Base-by-base conservation (phyloP, 2,113 vertebrate species). In the Pterocles burchelli region DNA sequence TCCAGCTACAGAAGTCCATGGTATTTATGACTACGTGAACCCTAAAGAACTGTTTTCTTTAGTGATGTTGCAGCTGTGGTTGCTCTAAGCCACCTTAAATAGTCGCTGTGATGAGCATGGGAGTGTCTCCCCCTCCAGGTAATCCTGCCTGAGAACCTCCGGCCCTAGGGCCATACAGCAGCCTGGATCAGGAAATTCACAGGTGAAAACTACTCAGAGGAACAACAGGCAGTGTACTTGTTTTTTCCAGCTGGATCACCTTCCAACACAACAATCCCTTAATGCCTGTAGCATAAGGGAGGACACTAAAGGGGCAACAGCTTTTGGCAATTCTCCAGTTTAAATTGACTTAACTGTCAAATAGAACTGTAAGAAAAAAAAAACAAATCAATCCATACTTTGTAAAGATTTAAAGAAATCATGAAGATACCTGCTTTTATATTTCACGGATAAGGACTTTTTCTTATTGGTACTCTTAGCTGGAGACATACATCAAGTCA, bases 241-340 rank as follows among this genome's bases (percentile, higher is more conserved):
- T 38, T 57, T 46, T 19, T 80, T 31, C 25, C 57, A 59, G 43
- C 33, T 13, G 14, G 20, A 80, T 48, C 55, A 70, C 55, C 24
- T 58, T 62, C 43, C 58, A 63, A 52, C 29, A 75, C 17, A 51
- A 10, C 0, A 2, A 80, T 31, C 38, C 55, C 63, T 28, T 28
- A 48, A 22, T 0, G 13, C 21, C 21, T 13, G 63, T 29, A 46
- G 63, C 81, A 36, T 16, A 43, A 33, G 17, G n/a, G 29, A 75
- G 19, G 57, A 43, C 29, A 18, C 6, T 17, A 54, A 71, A 1
- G 1, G 43, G 17, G 19, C 12, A 13, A n/a, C 0, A 0, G 20
- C 11, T 48, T 71, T 71, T 28, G 17, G 34, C 55, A 80, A 19
- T 26, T 66, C 16, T 77, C 16, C 34, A 68, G 8, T 75, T 93